Evolutionary conservation across 2,888 invertebrate genomes (phyloP).

Genomic region (Drosophila paranaensis): DNA sequence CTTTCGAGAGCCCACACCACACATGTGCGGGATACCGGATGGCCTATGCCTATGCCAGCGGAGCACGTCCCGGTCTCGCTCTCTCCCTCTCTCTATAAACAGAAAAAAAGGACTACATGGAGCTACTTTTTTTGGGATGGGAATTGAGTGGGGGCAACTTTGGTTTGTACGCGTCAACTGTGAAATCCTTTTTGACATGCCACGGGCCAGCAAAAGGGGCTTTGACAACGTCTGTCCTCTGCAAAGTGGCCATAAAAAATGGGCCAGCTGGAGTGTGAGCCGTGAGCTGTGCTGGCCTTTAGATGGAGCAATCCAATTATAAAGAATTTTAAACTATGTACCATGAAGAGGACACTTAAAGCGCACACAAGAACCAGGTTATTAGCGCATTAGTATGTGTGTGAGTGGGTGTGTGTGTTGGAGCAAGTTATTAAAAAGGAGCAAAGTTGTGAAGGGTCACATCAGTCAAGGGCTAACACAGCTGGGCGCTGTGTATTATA

Average conservation of each 20-base stretch:
- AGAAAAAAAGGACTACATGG: slow-evolving; percentile 32
- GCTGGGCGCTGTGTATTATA: slow-evolving; percentile 66
- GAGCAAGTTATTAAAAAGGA: slow-evolving; percentile 75
- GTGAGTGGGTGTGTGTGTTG: slow-evolving; percentile 37
- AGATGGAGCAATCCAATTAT: slow-evolving; percentile 77
- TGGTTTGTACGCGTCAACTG: slow-evolving; percentile 79
- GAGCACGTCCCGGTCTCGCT: slow-evolving; percentile 30
- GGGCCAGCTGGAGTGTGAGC: slow-evolving; percentile 24
- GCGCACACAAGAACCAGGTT: slow-evolving; percentile 70
- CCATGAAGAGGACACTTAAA: slow-evolving; percentile 78
- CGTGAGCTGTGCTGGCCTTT: slow-evolving; percentile 31
- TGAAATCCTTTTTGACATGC: slow-evolving; percentile 79
- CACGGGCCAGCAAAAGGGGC: slow-evolving; percentile 24
- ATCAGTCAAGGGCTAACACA: slow-evolving; percentile 76
- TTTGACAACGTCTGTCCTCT: slow-evolving; percentile 45
- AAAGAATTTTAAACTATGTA: slow-evolving; percentile 80
- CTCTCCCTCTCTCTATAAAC: not conserved
- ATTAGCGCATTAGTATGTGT: slow-evolving; percentile 64
- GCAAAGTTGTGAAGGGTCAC: slow-evolving; percentile 74
- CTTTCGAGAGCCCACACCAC: slow-evolving; percentile 55
- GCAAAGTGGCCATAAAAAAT: slow-evolving; percentile 71
- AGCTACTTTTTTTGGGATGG: slow-evolving; percentile 7
- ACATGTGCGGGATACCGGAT: slow-evolving; percentile 55
- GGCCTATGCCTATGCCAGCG: slow-evolving; percentile 37
- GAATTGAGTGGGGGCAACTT: slow-evolving; percentile 42